Conservation (phyloP, 2,797 vertebrate genomes). For the Chloroceryle amazona region DNA sequence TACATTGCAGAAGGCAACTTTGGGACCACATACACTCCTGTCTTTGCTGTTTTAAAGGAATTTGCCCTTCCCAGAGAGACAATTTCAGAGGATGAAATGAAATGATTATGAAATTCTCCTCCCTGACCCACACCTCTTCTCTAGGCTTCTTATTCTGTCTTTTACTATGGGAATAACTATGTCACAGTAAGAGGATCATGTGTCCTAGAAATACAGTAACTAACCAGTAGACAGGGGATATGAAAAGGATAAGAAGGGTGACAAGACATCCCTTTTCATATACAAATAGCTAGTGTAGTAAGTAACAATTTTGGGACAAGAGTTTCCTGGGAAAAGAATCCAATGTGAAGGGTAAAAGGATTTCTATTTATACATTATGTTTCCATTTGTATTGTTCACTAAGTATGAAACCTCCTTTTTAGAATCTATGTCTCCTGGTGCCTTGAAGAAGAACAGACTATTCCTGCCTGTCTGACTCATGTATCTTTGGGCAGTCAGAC, state of each 20-base stretch:
- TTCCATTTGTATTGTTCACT: constrained; percentile 67
- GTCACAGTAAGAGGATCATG: not conserved
- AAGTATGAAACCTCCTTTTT: constrained; percentile 66
- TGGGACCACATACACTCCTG: not conserved
- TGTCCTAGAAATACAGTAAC: constrained; percentile 45
- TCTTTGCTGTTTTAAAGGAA: not conserved
- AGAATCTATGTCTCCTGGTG: constrained; percentile 57
- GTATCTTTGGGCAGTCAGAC: constrained; percentile 75
- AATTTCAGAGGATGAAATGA: not conserved
- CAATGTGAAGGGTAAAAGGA: constrained; percentile 53
- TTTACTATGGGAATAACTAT: constrained; percentile 10
- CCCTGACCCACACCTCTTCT: not conserved
- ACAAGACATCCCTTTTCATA: not conserved
- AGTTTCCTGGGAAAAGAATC: constrained; percentile 40
- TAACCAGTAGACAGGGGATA: not conserved
- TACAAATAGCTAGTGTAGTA: not conserved
- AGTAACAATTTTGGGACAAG: constrained; percentile 18
- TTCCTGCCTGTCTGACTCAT: constrained; percentile 81
- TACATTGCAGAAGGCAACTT: not conserved
- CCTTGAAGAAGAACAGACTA: constrained; percentile 73
- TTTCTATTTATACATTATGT: constrained; percentile 69
- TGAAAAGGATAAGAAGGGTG: not conserved
- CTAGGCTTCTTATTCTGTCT: not conserved
- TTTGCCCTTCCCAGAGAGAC: not conserved
- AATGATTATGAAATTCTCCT: not conserved